These are phyloP conservation scores for Todiramphus chloris DNA, from an alignment of 2,113 vertebrate genomes.

Conservation along the genomic window DNA sequence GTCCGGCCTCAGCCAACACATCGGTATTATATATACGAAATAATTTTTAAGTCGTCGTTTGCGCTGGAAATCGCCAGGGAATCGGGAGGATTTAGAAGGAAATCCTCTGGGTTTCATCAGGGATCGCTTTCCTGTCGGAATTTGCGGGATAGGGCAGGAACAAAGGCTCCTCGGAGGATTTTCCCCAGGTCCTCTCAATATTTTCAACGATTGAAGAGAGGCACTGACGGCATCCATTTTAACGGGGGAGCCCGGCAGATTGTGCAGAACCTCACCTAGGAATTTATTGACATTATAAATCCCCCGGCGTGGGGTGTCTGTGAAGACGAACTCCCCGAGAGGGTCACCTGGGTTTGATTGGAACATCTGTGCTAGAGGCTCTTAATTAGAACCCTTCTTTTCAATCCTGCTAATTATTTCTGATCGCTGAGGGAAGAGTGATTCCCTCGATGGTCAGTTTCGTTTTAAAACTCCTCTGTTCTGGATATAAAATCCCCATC, in stretches of 20 bases:
- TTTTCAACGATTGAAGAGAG: neutral
- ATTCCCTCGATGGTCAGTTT: neutral
- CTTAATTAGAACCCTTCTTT: neutral
- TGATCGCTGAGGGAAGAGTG: neutral
- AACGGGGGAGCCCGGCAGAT: too few relatives aligned
- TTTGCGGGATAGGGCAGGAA: neutral
- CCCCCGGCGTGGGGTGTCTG: neutral
- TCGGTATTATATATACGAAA: fast-evolving
- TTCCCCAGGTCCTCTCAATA: too few relatives aligned
- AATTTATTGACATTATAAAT: neutral
- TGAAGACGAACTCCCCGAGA: neutral
- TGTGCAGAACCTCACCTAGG: too few relatives aligned
- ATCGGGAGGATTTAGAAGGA: neutral
- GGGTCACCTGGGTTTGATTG: neutral
- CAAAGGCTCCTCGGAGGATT: neutral
- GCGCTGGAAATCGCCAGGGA: neutral
- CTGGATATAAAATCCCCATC: neutral
- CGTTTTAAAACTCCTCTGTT: neutral
- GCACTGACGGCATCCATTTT: neutral
- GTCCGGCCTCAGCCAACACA: neutral
- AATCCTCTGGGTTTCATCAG: neutral
- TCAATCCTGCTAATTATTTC: neutral
- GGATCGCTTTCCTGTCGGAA: neutral
- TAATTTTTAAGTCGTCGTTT: fast-evolving
- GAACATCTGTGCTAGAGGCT: too few relatives aligned